Base-by-base conservation (phyloP, 2,888 invertebrate genomes). In the Acholoe squamosa region DNA sequence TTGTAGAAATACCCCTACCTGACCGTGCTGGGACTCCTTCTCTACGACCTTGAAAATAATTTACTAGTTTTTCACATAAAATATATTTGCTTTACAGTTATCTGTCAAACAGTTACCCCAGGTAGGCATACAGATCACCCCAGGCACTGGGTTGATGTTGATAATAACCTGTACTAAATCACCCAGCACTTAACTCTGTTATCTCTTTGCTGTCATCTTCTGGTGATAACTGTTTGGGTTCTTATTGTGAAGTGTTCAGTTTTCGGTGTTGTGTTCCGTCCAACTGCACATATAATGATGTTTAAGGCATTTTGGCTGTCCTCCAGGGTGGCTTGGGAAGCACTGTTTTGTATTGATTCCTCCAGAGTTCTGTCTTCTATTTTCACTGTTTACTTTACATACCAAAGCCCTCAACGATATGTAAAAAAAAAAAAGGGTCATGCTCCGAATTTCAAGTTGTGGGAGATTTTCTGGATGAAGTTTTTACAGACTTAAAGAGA, bases 71-170 rank as follows among this genome's bases (percentile, higher is more conserved):
- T 43, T 43, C 43, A 43, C 43, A 43, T 43, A 10, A 43, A 43
- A 7, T 7, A 7, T 7, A n/a, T 61, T 61, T 61, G 61, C n/a
- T 76, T 76, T 76, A 25, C 76, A 76, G 76, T 76, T 76, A 28
- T 76, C 76, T 28, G 76, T 76, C 76, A 76, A 76, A 76, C 76
- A 76, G 76, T 76, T 76, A 76, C 31, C 76, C 76, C 76, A 76
- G 76, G 76, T 76, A 76, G 76, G 76, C 76, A 61, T 61, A 61
- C 31, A 76, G 28, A 0, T 76, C 71, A n/a, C 7, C 67, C 67
- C 28, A 28, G 71, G 3, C 71, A 71, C 25, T 25, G 7, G 28
- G 61, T 19, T 61, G 61, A n/a, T 19, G 61, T 61, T 19, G 14
- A n/a, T 19, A 19, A 61, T n/a, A 19, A 22, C 25, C 25, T 71